Evolutionary conservation across 2,113 vertebrate genomes (phyloP).

Genomic region (Hydrolagus affinis): DNA sequence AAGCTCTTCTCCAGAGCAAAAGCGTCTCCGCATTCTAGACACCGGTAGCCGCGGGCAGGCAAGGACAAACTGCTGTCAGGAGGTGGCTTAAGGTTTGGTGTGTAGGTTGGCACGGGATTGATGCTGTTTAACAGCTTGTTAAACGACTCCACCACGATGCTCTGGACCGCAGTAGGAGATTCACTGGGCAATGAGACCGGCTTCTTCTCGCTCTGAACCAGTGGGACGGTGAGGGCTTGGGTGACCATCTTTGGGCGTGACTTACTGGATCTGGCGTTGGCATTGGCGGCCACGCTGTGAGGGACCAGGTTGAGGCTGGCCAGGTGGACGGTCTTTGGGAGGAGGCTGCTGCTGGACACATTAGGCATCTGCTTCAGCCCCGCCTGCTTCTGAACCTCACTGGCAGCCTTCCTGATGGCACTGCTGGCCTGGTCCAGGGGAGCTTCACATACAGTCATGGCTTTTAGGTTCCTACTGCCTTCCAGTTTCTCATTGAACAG

Average conservation of each 20-base stretch:
- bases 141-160: conserved; percentile 67
- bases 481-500: conserved; percentile 42
- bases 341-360: conserved; percentile 54
- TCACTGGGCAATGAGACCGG: conserved; percentile 48
- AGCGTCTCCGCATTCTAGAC: conserved; percentile 86
- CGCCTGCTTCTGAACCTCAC: conserved; percentile 44
- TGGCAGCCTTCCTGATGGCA: conserved; percentile 45
- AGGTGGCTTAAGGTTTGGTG: conserved; percentile 80
- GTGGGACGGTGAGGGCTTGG: conserved; percentile 68
- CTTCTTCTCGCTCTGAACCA: conserved; percentile 87
- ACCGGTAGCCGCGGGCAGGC: conserved; percentile 77
- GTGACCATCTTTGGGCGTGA: conserved; percentile 59
- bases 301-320: conserved; percentile 94
- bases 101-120: conserved; percentile 82
- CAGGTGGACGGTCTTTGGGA: conserved; percentile 88
- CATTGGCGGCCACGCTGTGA: conserved; percentile 83
- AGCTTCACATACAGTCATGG: conserved; percentile 37
- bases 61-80: conserved; percentile 69
- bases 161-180: conserved; percentile 37
- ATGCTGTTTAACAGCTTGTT: conserved; percentile 74
- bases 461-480: conserved; percentile 37
- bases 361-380: conserved; percentile 34
- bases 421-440: conserved; percentile 42
- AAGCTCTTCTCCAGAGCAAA: conserved; percentile 89
- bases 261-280: conserved; percentile 60